phyloP scores from a whole-genome alignment of 2,113 vertebrate genomes.

The Rhodinocichla rosea region DNA sequence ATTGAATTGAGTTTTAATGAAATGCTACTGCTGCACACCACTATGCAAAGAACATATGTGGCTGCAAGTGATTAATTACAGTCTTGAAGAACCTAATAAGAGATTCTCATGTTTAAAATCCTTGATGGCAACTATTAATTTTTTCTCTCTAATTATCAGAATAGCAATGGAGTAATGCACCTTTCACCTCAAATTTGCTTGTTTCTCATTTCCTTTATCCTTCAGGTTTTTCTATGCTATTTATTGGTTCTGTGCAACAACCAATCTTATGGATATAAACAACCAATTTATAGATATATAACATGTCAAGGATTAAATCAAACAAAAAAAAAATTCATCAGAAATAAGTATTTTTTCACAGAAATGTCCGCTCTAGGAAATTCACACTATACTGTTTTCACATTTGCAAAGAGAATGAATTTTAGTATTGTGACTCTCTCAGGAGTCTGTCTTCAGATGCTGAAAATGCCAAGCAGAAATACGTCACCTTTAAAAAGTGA shows the following conservation, averaged over 20 bases:
- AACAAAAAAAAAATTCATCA: neutral
- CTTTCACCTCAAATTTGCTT: slow-evolving; percentile 21
- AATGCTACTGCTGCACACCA: slow-evolving; percentile 16
- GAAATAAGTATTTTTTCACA: neutral
- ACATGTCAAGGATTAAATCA: neutral
- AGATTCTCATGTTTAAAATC: slow-evolving; percentile 55
- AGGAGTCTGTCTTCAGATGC: neutral
- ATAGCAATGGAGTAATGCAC: neutral
- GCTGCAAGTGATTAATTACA: slow-evolving; percentile 70
- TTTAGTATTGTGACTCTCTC: neutral
- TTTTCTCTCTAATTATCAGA: slow-evolving; percentile 53
- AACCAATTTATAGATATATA: neutral
- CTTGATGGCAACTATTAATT: slow-evolving; percentile 52
- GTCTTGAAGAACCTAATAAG: slow-evolving; percentile 56
- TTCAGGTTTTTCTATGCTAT: neutral
- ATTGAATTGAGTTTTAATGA: slow-evolving; percentile 61
- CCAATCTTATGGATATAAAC: neutral
- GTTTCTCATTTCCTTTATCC: neutral
- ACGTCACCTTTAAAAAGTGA: neutral
- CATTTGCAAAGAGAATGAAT: neutral
- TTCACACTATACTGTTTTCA: neutral
- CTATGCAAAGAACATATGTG: slow-evolving; percentile 3
- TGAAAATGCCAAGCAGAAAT: neutral
- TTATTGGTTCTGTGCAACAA: neutral
- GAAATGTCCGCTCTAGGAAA: neutral